These are phyloP conservation scores for Lasioglossum villosulum DNA, from an alignment of 2,888 invertebrate genomes.

Conservation along the genomic window DNA sequence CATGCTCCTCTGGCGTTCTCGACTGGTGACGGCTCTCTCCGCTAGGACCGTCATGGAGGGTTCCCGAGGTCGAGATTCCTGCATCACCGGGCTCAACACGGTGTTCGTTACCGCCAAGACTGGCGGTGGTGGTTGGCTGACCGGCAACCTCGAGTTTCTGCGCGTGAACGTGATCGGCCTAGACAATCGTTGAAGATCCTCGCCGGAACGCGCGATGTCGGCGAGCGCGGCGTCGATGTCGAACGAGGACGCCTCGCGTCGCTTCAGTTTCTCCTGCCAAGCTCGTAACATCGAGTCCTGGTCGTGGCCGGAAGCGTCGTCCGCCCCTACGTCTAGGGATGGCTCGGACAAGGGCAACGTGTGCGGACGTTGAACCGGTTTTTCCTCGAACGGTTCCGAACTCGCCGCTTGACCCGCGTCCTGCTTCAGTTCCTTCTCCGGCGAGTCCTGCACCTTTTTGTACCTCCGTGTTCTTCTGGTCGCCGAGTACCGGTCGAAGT, in stretches of 20 bases:
- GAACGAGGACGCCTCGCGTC: slow-evolving; percentile 75
- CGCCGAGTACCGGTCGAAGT: slow-evolving; percentile 94
- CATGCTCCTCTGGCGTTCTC: slow-evolving; percentile 83
- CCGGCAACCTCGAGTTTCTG: slow-evolving; percentile 73
- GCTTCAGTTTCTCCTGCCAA: slow-evolving; percentile 90
- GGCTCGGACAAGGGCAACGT: slow-evolving; percentile 80
- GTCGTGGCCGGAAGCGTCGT: slow-evolving; percentile 58
- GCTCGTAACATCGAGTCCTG: slow-evolving; percentile 85
- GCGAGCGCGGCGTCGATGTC: slow-evolving; percentile 82
- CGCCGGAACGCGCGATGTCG: slow-evolving; percentile 82
- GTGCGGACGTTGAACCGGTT: slow-evolving; percentile 76
- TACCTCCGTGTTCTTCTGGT: slow-evolving; percentile 93
- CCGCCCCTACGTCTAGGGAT: neutral
- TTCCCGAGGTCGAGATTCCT: slow-evolving; percentile 82
- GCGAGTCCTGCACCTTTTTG: slow-evolving; percentile 86
- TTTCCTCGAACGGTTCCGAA: slow-evolving; percentile 87
- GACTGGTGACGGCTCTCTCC: slow-evolving; percentile 82
- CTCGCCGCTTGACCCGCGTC: slow-evolving; percentile 78
- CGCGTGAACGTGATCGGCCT: slow-evolving; percentile 78
- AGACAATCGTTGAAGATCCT: slow-evolving; percentile 84
- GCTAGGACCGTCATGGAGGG: slow-evolving; percentile 74
- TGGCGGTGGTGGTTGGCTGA: slow-evolving; percentile 79
- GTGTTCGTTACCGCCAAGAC: slow-evolving; percentile 83
- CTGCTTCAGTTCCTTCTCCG: slow-evolving; percentile 59
- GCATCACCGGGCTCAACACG: slow-evolving; percentile 83